Percentiles rank a stretch among this genome's conserved stretches.
These are phyloP conservation scores for Squalus acanthias DNA, from an alignment of 2,797 vertebrate genomes.

Conservation along the genomic window DNA sequence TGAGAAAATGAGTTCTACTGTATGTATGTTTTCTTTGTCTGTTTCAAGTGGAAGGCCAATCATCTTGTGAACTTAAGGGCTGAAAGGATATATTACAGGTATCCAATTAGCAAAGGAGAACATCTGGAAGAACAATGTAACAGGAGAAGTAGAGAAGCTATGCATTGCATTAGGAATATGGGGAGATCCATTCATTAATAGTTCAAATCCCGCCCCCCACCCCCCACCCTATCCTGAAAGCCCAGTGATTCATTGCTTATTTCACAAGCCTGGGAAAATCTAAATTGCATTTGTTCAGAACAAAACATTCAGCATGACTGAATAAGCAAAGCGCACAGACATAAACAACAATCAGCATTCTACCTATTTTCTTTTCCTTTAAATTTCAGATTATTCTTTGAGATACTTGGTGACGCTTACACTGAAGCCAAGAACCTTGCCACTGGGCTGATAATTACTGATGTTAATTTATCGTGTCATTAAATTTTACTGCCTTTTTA, in stretches of 20 bases:
- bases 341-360: neutral
- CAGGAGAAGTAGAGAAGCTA: constrained; percentile 38
- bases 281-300: constrained; percentile 37
- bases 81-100: constrained; percentile 54
- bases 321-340: constrained; percentile 28
- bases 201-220: neutral
- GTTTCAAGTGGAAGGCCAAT: constrained; percentile 47
- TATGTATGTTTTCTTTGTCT: constrained; percentile 74
- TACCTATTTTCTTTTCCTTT: neutral
- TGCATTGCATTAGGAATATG: constrained; percentile 8
- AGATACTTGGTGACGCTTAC: constrained; percentile 53
- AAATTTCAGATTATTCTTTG: constrained; percentile 51
- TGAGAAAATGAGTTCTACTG: constrained; percentile 65
- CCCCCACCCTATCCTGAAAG: neutral
- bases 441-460: constrained; percentile 52
- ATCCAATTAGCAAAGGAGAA: constrained; percentile 58
- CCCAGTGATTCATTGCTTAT: constrained; percentile 1
- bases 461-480: constrained; percentile 52
- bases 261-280: constrained; percentile 43
- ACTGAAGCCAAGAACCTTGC: constrained; percentile 54
- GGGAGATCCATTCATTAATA: constrained; percentile 7
- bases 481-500: constrained; percentile 53
- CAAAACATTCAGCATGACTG: constrained; percentile 39
- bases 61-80: constrained; percentile 50
- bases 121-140: constrained; percentile 44